Conservation (phyloP, 2,888 invertebrate genomes). For the Digitonthophagus gazella region DNA sequence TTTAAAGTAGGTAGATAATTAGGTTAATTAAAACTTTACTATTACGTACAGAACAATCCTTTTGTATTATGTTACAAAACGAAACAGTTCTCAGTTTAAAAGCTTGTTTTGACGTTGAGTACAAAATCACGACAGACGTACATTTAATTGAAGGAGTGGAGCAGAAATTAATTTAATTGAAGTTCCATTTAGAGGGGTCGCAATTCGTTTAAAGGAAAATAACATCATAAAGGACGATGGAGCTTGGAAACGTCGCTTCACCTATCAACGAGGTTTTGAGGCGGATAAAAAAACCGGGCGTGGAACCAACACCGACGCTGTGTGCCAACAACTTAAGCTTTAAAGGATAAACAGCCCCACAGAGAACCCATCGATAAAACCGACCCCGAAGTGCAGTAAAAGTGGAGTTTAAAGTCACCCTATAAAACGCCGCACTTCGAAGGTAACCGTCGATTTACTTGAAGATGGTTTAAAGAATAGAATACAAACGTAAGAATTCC, state of each 20-base stretch:
- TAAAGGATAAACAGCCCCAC: not conserved
- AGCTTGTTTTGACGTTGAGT: too few relatives aligned
- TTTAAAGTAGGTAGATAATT: not conserved
- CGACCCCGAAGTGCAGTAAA: constrained; percentile 10
- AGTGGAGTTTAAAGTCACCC: not conserved
- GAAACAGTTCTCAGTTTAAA: not conserved
- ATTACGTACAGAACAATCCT: not conserved
- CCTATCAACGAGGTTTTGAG: not conserved
- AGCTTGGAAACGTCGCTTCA: not conserved
- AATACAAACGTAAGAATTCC: not conserved
- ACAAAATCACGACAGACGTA: not conserved
- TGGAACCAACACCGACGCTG: not conserved
- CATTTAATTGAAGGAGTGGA: not conserved
- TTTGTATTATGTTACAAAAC: not conserved
- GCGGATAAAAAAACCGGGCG: not conserved
- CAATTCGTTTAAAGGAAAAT: not conserved
- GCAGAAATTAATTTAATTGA: too few relatives aligned
- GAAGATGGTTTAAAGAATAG: not conserved
- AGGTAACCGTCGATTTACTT: not conserved
- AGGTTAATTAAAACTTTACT: not conserved
- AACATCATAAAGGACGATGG: not conserved
- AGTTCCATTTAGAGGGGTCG: too few relatives aligned
- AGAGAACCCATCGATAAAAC: constrained; percentile 11
- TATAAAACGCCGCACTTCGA: not conserved
- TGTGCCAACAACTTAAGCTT: not conserved